Evolutionary conservation across 2,888 invertebrate species (phyloP).

Genomic region (Epinotia ramella): DNA sequence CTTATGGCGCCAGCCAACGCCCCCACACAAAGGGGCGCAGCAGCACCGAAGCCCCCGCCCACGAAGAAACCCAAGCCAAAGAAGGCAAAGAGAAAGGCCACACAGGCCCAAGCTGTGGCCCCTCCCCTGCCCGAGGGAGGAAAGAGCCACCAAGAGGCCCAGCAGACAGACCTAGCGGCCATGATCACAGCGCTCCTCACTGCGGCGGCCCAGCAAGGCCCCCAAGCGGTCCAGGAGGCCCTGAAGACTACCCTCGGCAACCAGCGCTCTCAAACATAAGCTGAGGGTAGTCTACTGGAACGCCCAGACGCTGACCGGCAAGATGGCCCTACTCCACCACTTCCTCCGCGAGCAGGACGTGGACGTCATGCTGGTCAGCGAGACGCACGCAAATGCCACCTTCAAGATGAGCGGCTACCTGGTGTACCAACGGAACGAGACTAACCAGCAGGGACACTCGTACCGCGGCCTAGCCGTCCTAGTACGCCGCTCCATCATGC

Average conservation of each 20-base stretch:
- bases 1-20: too few relatives aligned
- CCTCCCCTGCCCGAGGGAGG: too few relatives aligned
- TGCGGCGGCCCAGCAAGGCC: background rate
- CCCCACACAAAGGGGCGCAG: too few relatives aligned
- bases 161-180: background rate
- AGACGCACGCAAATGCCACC: background rate
- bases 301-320: slow-evolving; percentile 8
- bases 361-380: slow-evolving; percentile 9
- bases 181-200: background rate
- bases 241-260: background rate
- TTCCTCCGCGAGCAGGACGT: slow-evolving; percentile 5
- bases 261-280: too few relatives aligned
- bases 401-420: background rate
- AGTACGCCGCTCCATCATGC: too few relatives aligned
- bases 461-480: too few relatives aligned
- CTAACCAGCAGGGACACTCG: too few relatives aligned
- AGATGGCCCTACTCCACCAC: slow-evolving; percentile 4
- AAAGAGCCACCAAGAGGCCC: background rate
- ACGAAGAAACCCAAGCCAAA: too few relatives aligned
- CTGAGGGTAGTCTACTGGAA: slow-evolving; percentile 3
- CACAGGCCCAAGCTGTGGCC: background rate
- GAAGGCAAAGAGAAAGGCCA: background rate
- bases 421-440: too few relatives aligned
- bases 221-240: background rate
- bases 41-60: too few relatives aligned